A percentile compares a stretch with the other conserved stretches of the same genome.
Conservation (phyloP, 2,797 vertebrate genomes). For the Adrianichthys oophorus region DNA sequence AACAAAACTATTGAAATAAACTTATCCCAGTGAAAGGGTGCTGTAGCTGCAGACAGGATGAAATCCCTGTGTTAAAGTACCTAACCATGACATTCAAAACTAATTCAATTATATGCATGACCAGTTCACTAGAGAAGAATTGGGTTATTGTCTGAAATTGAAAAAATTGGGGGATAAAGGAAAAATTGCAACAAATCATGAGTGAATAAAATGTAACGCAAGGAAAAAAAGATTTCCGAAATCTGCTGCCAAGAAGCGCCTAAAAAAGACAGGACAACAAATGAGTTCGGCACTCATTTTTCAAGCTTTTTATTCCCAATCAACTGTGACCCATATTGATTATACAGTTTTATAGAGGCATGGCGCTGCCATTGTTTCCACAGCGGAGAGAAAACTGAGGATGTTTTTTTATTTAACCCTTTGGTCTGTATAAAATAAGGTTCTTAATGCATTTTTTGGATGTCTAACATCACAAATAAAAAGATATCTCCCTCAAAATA, state of each 20-base stretch:
- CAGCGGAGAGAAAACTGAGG: too few relatives aligned
- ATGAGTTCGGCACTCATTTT: conserved; percentile 40
- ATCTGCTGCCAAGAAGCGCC: conserved; percentile 46
- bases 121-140: conserved; percentile 70
- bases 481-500: too few relatives aligned
- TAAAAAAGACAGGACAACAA: conserved; percentile 37
- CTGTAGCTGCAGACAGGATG: conserved; percentile 46
- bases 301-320: conserved; percentile 41
- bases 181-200: conserved; percentile 59
- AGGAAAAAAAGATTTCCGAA: conserved; percentile 47
- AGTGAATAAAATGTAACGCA: conserved; percentile 39
- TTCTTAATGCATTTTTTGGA: too few relatives aligned
- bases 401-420: too few relatives aligned
- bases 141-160: conserved; percentile 68
- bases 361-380: too few relatives aligned
- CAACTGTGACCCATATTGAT: conserved; percentile 23
- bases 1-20: conserved; percentile 57
- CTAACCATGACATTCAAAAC: conserved; percentile 63
- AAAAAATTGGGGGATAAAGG: conserved; percentile 36
- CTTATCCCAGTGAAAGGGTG: conserved; percentile 40
- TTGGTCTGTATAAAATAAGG: too few relatives aligned
- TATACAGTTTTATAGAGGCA: background rate
- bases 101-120: conserved; percentile 77
- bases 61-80: conserved; percentile 67
- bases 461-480: too few relatives aligned